Base-by-base conservation (phyloP, 2,797 vertebrate species). In the Mastacembelus armatus region DNA sequence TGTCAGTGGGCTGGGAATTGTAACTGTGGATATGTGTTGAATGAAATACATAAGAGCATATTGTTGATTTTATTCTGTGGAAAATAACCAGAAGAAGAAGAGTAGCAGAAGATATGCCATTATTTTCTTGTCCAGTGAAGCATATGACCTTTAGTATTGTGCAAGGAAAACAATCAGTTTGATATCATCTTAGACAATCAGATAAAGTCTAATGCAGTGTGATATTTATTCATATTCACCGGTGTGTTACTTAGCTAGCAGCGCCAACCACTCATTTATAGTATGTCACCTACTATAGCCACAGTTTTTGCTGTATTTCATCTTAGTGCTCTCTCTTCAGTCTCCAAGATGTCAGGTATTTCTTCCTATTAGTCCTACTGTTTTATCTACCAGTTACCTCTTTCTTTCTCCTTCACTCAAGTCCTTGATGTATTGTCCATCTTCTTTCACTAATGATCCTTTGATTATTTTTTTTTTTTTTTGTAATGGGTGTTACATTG, bases 321-420 rank as follows among this genome's bases (percentile, higher is more conserved):
- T 57, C 15, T 16, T 9, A 19, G 2, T 22, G 39, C 22, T 43
- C n/a, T 43, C 15, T 67, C 39, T 42, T 77, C 54, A 71, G 15
- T 10, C 11, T 60, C 15, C 5, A 24, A 49, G 55, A 30, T 27
- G 24, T 64, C 45, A 52, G n/a, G 9, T 15, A 10, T 45, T 44
- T 69, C 36, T 61, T 35, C 32, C 15, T 30, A 24, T 57, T 56
- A 24, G 1, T 66, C 45, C 36, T 33, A 47, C 42, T 54, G 40
- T 43, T 85, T 86, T 78, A 81, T 81, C 89, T 81, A 77, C 51
- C 62, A 32, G 73, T 91, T 89, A 85, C 86, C 75, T 77, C 58
- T 87, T 63, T 57, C 18, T 55, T 36, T 71, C 10, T 60, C 39
- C 26, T 21, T 59, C 51, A 24, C 27, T 56, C 44, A 32, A 16